Evolutionary conservation across 2,797 vertebrate species (phyloP).

Genomic region (Novumbra hubbsi): DNA sequence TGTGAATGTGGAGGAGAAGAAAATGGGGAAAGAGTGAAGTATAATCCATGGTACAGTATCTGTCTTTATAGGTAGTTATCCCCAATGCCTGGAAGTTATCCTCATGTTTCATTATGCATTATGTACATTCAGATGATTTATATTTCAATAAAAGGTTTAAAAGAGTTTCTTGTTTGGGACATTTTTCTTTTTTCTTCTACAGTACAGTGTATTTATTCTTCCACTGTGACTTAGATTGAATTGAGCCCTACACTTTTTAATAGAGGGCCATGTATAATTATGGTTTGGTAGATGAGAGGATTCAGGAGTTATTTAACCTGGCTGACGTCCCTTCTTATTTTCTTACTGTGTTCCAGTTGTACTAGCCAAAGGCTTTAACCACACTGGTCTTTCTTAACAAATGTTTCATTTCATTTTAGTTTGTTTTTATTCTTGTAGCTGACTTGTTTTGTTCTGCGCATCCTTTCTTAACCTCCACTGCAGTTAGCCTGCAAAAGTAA

Average conservation of each 20-base stretch:
- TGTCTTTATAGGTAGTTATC: conserved; percentile 68
- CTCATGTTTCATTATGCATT: conserved; percentile 67
- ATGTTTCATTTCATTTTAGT: no score
- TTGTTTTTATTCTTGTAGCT: no score
- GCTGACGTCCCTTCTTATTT: neutral
- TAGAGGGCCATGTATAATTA: neutral
- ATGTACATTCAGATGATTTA: conserved; percentile 97
- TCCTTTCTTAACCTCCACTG: no score
- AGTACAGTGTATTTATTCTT: neutral
- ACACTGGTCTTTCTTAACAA: no score
- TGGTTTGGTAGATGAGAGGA: neutral
- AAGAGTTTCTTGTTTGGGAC: conserved; percentile 52
- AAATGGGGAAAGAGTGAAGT: conserved; percentile 43
- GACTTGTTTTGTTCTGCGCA: no score
- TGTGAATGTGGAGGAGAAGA: conserved; percentile 49
- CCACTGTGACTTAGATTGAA: neutral
- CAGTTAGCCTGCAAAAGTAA: no score
- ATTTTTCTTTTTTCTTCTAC: neutral
- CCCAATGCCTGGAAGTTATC: conserved; percentile 69
- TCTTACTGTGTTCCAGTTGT: neutral
- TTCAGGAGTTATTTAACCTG: neutral
- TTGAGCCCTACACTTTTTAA: neutral
- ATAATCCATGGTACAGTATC: conserved; percentile 66
- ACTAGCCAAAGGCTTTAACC: neutral
- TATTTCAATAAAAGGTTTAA: conserved; percentile 98